Percentiles rank a stretch among this genome's conserved stretches.
Evolutionary conservation across 2,113 vertebrate species (phyloP).

Genomic region (Heterotis niloticus): DNA sequence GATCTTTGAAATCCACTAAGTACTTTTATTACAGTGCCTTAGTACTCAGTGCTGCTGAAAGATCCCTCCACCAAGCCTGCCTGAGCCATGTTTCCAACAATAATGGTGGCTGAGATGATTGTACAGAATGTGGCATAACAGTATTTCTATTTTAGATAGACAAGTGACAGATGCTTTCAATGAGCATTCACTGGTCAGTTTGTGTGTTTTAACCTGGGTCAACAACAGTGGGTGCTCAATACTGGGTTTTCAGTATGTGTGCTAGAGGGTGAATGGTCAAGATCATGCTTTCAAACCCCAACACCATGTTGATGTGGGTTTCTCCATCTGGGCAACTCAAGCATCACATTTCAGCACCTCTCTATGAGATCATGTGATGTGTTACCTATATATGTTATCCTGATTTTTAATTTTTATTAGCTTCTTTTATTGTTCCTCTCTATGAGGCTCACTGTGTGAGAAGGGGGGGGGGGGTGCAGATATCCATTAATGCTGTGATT

Average conservation of each 20-base stretch:
- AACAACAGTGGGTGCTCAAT: constrained; percentile 22
- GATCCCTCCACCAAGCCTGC: no score
- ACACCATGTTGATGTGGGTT: background rate
- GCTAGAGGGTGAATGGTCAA: constrained; percentile 3
- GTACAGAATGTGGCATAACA: background rate
- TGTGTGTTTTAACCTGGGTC: background rate
- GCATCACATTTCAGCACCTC: constrained; percentile 11
- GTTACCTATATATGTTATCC: constrained; percentile 4
- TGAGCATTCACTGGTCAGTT: constrained; percentile 1
- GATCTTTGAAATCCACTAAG: no score
- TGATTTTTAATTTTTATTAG: background rate
- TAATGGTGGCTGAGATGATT: background rate
- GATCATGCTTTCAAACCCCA: background rate
- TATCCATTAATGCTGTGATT: background rate
- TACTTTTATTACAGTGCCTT: no score
- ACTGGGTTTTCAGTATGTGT: constrained; percentile 15
- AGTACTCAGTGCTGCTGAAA: no score
- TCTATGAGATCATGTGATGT: background rate
- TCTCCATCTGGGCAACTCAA: background rate
- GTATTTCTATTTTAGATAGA: background rate
- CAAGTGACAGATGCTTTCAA: background rate
- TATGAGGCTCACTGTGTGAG: background rate
- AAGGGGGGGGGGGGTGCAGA: background rate
- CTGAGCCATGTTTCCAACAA: no score
- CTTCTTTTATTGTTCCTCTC: constrained; percentile 2